phyloP scores from a whole-genome alignment of 1,140 invertebrate species.

The Eupeodes corollae region DNA sequence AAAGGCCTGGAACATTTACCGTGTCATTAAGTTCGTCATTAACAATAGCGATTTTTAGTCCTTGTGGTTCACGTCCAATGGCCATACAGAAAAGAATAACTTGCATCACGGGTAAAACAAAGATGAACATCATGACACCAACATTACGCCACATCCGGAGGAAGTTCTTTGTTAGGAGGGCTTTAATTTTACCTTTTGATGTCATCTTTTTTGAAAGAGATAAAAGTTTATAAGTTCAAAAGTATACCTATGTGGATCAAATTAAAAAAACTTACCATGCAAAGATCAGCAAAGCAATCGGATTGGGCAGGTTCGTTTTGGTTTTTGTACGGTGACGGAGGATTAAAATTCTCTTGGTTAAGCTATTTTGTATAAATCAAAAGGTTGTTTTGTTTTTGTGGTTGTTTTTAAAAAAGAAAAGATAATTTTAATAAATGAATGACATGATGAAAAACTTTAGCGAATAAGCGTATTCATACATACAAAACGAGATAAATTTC shows the following conservation, averaged over 20 bases:
- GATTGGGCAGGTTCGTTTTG: conserved; percentile 20
- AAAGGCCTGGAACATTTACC: conserved; percentile 21
- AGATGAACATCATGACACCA: conserved; percentile 84
- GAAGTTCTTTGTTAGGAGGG: conserved; percentile 85
- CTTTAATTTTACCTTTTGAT: conserved; percentile 57
- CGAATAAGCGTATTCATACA: too few relatives aligned
- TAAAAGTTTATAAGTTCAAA: neutral
- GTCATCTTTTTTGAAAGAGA: conserved; percentile 41
- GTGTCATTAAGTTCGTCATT: conserved; percentile 64
- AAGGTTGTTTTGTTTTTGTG: neutral
- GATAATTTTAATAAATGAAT: neutral
- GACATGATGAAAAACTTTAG: neutral
- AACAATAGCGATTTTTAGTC: conserved; percentile 73
- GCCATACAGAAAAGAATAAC: conserved; percentile 91
- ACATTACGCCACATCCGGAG: conserved; percentile 87
- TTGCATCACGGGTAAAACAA: conserved; percentile 82
- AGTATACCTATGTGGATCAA: neutral
- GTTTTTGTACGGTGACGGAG: conserved; percentile 12
- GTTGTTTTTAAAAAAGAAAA: neutral
- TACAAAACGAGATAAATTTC: too few relatives aligned
- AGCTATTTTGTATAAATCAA: conserved; percentile 11
- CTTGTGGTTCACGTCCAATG: conserved; percentile 80
- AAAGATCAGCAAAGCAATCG: conserved; percentile 28
- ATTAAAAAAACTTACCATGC: conserved; percentile 12
- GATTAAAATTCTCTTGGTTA: conserved; percentile 32